These are phyloP conservation scores for Anthopleura xanthogrammica DNA, from an alignment of 92 coral and sea anemone genomes.

Conservation along the genomic window DNA sequence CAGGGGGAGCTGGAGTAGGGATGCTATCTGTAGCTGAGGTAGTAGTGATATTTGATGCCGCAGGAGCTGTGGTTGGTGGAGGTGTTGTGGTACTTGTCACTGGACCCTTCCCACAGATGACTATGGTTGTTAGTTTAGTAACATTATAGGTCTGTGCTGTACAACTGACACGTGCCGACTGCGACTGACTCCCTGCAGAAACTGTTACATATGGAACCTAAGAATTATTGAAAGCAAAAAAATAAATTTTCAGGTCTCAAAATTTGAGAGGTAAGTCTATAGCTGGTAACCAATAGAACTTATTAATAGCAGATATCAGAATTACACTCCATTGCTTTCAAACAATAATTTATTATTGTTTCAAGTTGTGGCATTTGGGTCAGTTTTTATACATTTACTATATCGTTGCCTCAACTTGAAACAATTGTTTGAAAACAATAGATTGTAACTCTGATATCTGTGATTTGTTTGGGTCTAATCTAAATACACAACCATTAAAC, in stretches of 20 bases:
- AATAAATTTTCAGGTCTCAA: background rate
- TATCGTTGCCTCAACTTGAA: too few species aligned
- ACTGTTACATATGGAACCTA: constrained; percentile 50
- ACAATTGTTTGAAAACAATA: too few species aligned
- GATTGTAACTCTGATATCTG: too few species aligned
- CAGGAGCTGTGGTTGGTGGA: constrained; percentile 14
- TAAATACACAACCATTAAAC: too few species aligned
- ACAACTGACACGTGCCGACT: constrained; percentile 50
- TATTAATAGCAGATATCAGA: too few species aligned
- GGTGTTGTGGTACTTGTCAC: constrained; percentile 17
- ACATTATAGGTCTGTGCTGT: constrained; percentile 58
- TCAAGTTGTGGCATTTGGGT: too few species aligned
- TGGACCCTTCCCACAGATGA: constrained; percentile 10
- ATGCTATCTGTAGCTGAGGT: constrained; percentile 17
- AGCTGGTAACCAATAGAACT: too few species aligned
- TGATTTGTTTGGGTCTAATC: too few species aligned
- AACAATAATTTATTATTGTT: too few species aligned
- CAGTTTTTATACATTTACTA: too few species aligned
- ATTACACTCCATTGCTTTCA: too few species aligned
- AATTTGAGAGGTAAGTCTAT: too few species aligned
- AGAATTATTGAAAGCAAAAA: background rate
- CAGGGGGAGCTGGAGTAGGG: constrained; percentile 35
- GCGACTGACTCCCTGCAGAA: constrained; percentile 30
- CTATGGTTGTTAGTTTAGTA: constrained; percentile 12
- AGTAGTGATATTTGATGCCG: constrained; percentile 5